Percentiles rank a stretch among this genome's conserved stretches.
phyloP scores from a whole-genome alignment of 2,113 vertebrate genomes.

The Erpornis zantholeuca region DNA sequence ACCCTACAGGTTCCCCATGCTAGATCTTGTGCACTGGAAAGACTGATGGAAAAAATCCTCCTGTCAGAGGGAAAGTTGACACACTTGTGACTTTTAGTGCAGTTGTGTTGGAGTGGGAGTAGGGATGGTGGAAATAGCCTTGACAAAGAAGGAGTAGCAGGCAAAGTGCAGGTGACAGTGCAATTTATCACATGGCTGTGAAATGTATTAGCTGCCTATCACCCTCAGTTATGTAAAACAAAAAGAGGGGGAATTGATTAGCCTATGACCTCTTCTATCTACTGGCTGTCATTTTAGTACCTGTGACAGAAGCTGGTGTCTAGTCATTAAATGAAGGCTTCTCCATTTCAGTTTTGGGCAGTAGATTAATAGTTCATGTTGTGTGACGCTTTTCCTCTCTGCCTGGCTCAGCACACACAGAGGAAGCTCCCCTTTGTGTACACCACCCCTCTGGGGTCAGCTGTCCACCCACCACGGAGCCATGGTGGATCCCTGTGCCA shows the following conservation, averaged over 20 bases:
- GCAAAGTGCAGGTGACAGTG: constrained; percentile 54
- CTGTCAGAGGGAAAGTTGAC: not conserved
- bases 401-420: not conserved
- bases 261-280: constrained; percentile 55
- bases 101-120: not conserved
- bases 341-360: not conserved
- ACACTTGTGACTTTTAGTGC: not conserved
- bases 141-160: constrained; percentile 44
- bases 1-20: not conserved
- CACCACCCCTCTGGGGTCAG: not conserved
- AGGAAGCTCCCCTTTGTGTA: not conserved
- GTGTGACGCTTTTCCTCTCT: not conserved
- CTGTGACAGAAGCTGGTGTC: constrained; percentile 17
- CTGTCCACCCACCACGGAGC: not conserved
- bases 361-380: constrained; percentile 13
- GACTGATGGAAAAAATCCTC: not conserved
- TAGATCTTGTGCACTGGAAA: not conserved
- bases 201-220: constrained; percentile 62
- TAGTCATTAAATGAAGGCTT: constrained; percentile 20
- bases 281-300: constrained; percentile 49
- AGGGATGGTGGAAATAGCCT: constrained; percentile 15
- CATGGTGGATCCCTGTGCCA: not conserved
- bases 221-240: constrained; percentile 60
- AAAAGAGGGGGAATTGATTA: constrained; percentile 53
- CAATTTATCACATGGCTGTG: constrained; percentile 53